Percentiles rank a stretch among this genome's conserved stretches.
Evolutionary conservation across 1,140 invertebrate genomes (phyloP).

Genomic region (Drosophila pachea): DNA sequence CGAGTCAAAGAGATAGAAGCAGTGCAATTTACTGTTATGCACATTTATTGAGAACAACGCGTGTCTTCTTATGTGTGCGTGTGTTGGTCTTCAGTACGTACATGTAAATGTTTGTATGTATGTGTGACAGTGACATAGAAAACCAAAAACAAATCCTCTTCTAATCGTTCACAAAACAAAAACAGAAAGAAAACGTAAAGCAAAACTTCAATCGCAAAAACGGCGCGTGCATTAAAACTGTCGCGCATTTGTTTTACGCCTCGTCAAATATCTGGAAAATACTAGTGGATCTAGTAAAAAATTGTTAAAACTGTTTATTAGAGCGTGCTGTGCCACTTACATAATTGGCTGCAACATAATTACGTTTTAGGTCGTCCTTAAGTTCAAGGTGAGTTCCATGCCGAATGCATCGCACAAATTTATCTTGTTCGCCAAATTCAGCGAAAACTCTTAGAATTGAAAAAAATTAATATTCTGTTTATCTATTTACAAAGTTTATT

Average conservation of each 20-base stretch:
- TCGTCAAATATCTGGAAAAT: slow-evolving; percentile 27
- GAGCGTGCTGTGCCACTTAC: slow-evolving; percentile 55
- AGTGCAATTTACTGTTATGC: slow-evolving; percentile 19
- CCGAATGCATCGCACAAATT: neutral
- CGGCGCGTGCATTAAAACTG: slow-evolving; percentile 19
- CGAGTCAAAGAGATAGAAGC: slow-evolving; percentile 11
- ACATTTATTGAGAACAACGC: slow-evolving; percentile 18
- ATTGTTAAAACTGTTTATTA: slow-evolving; percentile 35
- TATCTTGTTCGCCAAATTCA: no score
- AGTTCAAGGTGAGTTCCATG: slow-evolving; percentile 59
- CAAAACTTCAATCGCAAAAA: slow-evolving; percentile 1
- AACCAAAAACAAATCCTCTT: slow-evolving; percentile 4
- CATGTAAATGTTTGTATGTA: neutral
- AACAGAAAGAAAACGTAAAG: neutral
- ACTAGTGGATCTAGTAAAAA: neutral
- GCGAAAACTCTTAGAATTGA: no score
- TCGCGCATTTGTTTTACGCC: slow-evolving; percentile 37
- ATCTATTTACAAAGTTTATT: no score
- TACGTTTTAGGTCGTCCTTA: slow-evolving; percentile 37
- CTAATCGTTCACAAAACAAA: neutral
- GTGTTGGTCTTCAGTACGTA: slow-evolving; percentile 4
- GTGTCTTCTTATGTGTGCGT: slow-evolving; percentile 12
- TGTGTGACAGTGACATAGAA: slow-evolving; percentile 21
- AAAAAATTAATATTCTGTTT: no score
- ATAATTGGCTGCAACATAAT: slow-evolving; percentile 58